These are phyloP conservation scores for Lasioglossum morio DNA, from an alignment of 2,888 invertebrate species.

Conservation along the genomic window DNA sequence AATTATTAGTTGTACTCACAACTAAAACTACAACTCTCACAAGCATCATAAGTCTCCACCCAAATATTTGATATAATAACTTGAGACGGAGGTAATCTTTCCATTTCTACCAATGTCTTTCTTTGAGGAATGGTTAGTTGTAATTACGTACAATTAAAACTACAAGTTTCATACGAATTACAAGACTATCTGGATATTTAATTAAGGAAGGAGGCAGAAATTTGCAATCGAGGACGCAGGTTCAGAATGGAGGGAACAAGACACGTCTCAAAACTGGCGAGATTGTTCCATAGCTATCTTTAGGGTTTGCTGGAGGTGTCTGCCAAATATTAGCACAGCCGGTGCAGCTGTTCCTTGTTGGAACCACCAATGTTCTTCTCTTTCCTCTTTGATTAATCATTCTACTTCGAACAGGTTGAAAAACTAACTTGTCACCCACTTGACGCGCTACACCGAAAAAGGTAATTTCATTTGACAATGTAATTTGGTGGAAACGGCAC, in stretches of 20 bases:
- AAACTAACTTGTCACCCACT: not conserved
- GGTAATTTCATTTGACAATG: slow-evolving; percentile 9
- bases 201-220: too few species aligned
- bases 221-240: not conserved
- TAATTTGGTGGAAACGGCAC: not conserved
- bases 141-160: too few species aligned
- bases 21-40: too few species aligned
- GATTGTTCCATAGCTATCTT: slow-evolving; percentile 57
- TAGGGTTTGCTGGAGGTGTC: slow-evolving; percentile 52
- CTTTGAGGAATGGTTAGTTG: too few species aligned
- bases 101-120: too few species aligned
- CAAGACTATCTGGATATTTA: too few species aligned
- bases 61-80: too few species aligned
- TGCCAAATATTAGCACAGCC: slow-evolving; percentile 78
- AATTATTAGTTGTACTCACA: too few species aligned
- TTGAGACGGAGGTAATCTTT: too few species aligned
- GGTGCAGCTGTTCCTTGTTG: slow-evolving; percentile 69
- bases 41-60: too few species aligned
- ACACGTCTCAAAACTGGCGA: slow-evolving; percentile 40
- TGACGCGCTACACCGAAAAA: not conserved
- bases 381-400: slow-evolving; percentile 19
- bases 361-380: slow-evolving; percentile 8
- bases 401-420: not conserved
- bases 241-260: slow-evolving; percentile 29
- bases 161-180: too few species aligned